phyloP scores from a whole-genome alignment of 53 echinoderm and acorn worm species.

The Holothuria leucospilota region DNA sequence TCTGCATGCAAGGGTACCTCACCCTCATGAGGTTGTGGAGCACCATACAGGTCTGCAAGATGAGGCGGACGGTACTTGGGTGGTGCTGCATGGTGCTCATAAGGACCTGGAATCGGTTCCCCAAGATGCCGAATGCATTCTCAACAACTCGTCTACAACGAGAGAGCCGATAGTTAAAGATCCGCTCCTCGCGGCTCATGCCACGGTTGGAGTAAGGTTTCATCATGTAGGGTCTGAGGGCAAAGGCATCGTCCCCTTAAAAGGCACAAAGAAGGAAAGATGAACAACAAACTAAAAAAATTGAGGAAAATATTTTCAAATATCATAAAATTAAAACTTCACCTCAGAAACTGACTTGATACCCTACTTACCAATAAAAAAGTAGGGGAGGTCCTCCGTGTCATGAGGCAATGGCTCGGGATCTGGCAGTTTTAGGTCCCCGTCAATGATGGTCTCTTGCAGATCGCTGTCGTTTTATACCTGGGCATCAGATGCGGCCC shows the following conservation, averaged over 20 bases:
- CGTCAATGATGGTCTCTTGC: constrained; percentile 3
- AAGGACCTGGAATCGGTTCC: constrained; percentile 42
- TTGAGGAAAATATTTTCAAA: too few relatives aligned
- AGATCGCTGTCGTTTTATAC: constrained; percentile 35
- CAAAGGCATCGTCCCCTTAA: too few relatives aligned
- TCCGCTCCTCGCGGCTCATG: too few relatives aligned
- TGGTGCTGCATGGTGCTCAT: constrained; percentile 39
- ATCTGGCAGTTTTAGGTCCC: constrained; percentile 48
- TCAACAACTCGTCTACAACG: neutral
- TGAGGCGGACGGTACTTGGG: constrained; percentile 26
- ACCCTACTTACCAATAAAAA: constrained; percentile 24
- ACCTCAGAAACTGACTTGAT: too few relatives aligned
- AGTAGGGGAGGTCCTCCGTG: constrained; percentile 42
- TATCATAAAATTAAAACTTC: too few relatives aligned
- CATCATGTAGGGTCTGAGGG: too few relatives aligned
- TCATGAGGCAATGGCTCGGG: constrained; percentile 43
- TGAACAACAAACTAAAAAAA: too few relatives aligned
- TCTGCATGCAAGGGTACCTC: constrained; percentile 37
- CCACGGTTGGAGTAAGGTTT: too few relatives aligned
- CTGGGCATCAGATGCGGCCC: constrained; percentile 45
- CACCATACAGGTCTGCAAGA: constrained; percentile 26
- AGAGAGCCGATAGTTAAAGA: too few relatives aligned
- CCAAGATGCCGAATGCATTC: neutral
- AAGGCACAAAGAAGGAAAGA: too few relatives aligned
- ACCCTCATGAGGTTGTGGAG: too few relatives aligned